Evolutionary conservation across 2,888 invertebrate species (phyloP), one percentile per base, ranked within the genome.

Genomic region (Molanna angustata): DNA sequence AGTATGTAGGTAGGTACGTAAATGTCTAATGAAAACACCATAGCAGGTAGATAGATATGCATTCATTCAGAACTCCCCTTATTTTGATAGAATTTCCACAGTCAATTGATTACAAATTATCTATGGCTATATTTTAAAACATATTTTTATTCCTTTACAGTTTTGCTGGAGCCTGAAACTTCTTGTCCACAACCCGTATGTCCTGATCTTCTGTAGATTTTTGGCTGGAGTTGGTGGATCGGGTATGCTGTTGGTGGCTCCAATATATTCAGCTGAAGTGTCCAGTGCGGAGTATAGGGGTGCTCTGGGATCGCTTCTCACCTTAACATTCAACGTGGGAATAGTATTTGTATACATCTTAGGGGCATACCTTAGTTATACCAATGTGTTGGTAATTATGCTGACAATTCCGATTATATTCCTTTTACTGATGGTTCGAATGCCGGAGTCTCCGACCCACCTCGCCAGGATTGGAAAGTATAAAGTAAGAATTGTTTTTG

Each of bases 361-460:
- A 58, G 85, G 80, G 19, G 80, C 70, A 58, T 60, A 69, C 52
- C 52, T 78, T 1, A 65, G 66, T 20, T 84, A 81, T 69, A 64
- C 70, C 1, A 64, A 69, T 0, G 67, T 82, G 27, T 73, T 83
- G 4, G 69, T 72, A 62, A 63, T 78, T 0, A 80, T 79, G 50
- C 61, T 78, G 4, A 49, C 75, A 0, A 58, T 80, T 4, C 76
- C 80, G 0, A 62, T 76, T 0, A 6, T 78, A 0, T 76, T 79
- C 44, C 53, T 80, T 1, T 48, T 78, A 0, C 57, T 76, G 6
- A 75, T 80, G 58, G 62, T 74, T 7, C 66, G 69, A 65, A 73
- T 83, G 69, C 84, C 84, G 0, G 85, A 85, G 60, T 80, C 83
- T 0, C 85, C 85, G 0, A 72, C 79, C 0, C 78, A 69, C 49